Base-by-base conservation (phyloP, 2,113 vertebrate genomes). In the Benitochromis conjunctus region DNA sequence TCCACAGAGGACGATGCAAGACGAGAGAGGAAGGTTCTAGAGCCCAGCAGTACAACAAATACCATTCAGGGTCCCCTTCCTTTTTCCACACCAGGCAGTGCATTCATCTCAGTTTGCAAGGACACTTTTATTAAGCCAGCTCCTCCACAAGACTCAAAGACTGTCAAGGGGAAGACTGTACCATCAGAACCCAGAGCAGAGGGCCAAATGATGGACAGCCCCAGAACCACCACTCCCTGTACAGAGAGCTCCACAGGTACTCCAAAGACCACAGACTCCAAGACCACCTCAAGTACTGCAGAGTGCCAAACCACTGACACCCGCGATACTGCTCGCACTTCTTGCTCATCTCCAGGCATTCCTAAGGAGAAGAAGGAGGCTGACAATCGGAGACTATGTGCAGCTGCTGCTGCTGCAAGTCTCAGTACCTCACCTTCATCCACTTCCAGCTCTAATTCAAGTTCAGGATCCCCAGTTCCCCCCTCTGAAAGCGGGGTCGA, bases 21-120 rank as follows among this genome's bases (percentile, higher is more conserved):
- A 77, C 84, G 18, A 29, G 91, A 83, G 3, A 82, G 64, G 85
- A 92, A 85, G 56, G 43, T 29, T 43, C 54, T 71, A 21, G 93
- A 92, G 24, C 79, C 66, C 0, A 81, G 86, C 13, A n/a, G 82
- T 19, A 10, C 57, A 80, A 7, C 86, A 8, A 94, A 85, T 36
- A 83, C 91, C 84, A 8, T 76, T 79, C 93, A 85, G 76, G 92
- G 81, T 51, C 88, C 94, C n/a, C 89, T 92, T 6, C 85, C 92
- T 38, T 97, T 96, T 90, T 93, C 95, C 83, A 96, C 95, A 9
- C 94, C 94, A 2, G 95, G 96, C 91, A 96, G 96, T 48, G 96
- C 96, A 0, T 96, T 96, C 92, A 96, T 94, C 84, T 95, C 94
- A 2, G 94, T 96, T 64, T 84, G 88, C 89, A 95, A 94, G 79